phyloP scores from a whole-genome alignment of 2,797 vertebrate species.

The Amblyraja radiata region DNA sequence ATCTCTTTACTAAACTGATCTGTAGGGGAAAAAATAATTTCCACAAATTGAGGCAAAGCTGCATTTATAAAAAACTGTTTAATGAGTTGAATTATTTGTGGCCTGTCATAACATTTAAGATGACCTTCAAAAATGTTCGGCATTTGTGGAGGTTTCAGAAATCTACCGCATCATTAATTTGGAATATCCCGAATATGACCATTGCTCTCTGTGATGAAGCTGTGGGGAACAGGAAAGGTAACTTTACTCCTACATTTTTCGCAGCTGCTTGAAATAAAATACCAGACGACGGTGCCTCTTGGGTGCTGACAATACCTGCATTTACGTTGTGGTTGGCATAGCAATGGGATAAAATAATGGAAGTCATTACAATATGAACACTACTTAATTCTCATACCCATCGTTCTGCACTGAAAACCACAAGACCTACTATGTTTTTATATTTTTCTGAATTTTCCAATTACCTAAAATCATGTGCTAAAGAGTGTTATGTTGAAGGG shows the following conservation, averaged over 20 bases:
- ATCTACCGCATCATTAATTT: not conserved
- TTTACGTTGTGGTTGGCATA: not conserved
- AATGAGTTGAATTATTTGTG: conserved; percentile 5
- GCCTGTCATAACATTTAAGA: not conserved
- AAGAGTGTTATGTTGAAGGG: not conserved
- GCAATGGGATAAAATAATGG: not conserved
- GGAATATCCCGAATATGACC: not conserved
- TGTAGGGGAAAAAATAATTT: not conserved
- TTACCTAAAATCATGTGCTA: not conserved
- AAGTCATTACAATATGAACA: not conserved
- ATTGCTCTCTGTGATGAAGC: not conserved
- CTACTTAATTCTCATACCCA: not conserved
- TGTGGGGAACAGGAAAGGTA: not conserved
- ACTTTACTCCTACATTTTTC: not conserved
- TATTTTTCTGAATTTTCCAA: conserved; percentile 17
- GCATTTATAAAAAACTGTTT: not conserved
- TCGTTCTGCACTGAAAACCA: not conserved
- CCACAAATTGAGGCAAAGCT: not conserved
- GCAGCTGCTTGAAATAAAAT: conserved; percentile 5
- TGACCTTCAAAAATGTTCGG: not conserved
- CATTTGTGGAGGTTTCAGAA: not conserved
- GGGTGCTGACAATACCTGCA: not conserved
- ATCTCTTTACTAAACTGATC: not conserved
- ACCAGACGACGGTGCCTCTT: conserved; percentile 16
- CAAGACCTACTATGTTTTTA: not conserved